Percentiles rank a stretch among this genome's conserved stretches.
phyloP scores from a whole-genome alignment of 2,113 vertebrate genomes.

The Excalfactoria chinensis region DNA sequence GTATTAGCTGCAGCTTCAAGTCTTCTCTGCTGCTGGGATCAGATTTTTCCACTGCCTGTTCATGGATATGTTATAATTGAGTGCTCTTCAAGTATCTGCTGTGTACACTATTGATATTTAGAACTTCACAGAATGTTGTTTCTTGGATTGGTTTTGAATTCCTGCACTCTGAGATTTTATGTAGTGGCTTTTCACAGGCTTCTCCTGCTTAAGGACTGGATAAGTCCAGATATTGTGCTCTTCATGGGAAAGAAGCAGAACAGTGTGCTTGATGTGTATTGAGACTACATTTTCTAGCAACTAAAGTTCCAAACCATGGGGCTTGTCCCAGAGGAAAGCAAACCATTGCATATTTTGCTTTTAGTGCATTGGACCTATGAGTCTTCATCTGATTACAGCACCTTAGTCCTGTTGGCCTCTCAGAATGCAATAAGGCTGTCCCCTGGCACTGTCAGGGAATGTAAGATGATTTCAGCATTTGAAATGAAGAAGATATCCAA shows the following conservation, averaged over 20 bases:
- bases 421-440: not conserved
- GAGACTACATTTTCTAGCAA: not conserved
- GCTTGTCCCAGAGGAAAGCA: rapidly evolving
- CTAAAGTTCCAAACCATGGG: not conserved
- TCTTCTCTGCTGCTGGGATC: slow-evolving; percentile 29
- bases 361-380: not conserved
- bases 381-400: not conserved
- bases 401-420: not conserved
- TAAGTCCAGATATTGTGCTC: not conserved
- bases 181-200: not conserved
- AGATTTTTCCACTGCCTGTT: slow-evolving; percentile 47
- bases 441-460: not conserved
- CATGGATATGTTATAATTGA: slow-evolving; percentile 29
- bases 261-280: not conserved
- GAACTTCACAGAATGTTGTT: not conserved
- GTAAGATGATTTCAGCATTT: not conserved
- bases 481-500: not conserved
- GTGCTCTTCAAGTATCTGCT: not conserved
- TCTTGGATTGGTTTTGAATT: not conserved
- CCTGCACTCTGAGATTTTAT: not conserved
- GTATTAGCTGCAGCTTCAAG: slow-evolving; percentile 57
- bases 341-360: not conserved
- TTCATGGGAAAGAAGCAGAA: not conserved
- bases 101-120: not conserved
- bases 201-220: not conserved